Evolutionary conservation across 2,888 invertebrate genomes (phyloP).

Genomic region (Pollenia amentaria): DNA sequence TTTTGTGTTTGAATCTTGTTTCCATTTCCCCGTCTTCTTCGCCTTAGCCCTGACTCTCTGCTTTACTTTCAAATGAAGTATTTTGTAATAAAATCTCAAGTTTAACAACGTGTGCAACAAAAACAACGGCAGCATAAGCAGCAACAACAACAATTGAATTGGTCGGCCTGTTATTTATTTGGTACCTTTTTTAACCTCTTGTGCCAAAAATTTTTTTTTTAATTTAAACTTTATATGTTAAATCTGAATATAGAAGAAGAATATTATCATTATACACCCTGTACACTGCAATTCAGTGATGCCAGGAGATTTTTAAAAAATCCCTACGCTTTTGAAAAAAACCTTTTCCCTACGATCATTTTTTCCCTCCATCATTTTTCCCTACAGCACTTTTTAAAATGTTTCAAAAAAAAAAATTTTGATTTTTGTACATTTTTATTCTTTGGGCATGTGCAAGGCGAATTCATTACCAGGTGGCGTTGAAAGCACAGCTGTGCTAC

Average conservation of each 20-base stretch:
- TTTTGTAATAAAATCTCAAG: constrained; percentile 72
- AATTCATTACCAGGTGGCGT: too few species aligned
- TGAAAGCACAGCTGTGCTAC: too few species aligned
- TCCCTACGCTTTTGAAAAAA: too few species aligned
- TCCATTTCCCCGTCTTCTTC: constrained; percentile 36
- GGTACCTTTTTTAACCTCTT: constrained; percentile 64
- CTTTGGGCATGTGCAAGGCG: too few species aligned
- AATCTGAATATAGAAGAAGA: background rate
- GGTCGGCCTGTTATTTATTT: constrained; percentile 50
- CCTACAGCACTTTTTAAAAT: too few species aligned
- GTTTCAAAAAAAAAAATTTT: too few species aligned
- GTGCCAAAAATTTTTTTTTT: constrained; percentile 65
- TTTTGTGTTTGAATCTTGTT: constrained; percentile 48
- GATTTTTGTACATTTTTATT: too few species aligned
- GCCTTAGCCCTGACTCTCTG: constrained; percentile 30
- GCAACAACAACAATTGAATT: constrained; percentile 54
- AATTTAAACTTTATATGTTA: constrained; percentile 30
- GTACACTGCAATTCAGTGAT: background rate
- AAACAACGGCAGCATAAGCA: constrained; percentile 1
- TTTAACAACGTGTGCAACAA: constrained; percentile 65
- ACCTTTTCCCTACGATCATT: too few species aligned
- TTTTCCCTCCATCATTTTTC: too few species aligned
- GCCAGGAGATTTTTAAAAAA: too few species aligned
- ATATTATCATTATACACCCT: background rate
- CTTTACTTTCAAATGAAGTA: constrained; percentile 67